Evolutionary conservation across 2,888 invertebrate species (phyloP).

Genomic region (Falcaria lacertinaria): DNA sequence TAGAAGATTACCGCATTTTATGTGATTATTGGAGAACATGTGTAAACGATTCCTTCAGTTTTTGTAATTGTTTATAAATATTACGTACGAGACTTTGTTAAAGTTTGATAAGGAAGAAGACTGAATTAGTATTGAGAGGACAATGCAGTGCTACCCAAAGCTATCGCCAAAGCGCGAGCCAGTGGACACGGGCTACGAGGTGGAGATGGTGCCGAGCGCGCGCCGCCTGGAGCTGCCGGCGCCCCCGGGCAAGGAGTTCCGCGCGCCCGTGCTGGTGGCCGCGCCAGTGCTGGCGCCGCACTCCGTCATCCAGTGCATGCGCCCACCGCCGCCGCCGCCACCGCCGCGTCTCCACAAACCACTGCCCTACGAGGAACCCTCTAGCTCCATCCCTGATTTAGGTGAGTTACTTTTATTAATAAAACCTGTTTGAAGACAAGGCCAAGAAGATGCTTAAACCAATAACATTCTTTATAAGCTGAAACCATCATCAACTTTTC

Average conservation of each 20-base stretch:
- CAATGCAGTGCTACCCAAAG: constrained; percentile 72
- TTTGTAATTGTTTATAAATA: constrained; percentile 18
- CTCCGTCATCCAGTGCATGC: constrained; percentile 76
- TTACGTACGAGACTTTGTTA: constrained; percentile 18
- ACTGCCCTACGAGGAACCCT: constrained; percentile 86
- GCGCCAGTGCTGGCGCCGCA: constrained; percentile 54
- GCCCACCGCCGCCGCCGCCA: constrained; percentile 75
- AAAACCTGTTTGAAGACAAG: constrained; percentile 5
- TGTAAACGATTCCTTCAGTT: constrained; percentile 33
- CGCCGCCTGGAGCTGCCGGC: constrained; percentile 68
- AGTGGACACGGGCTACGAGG: constrained; percentile 55
- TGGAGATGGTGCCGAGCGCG: constrained; percentile 54
- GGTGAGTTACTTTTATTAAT: constrained; percentile 79
- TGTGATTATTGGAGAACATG: constrained; percentile 32
- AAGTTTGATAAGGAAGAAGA: constrained; percentile 18
- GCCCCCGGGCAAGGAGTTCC: constrained; percentile 73
- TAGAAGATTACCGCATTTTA: constrained; percentile 43
- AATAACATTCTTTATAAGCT: too few relatives aligned
- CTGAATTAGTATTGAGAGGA: constrained; percentile 37
- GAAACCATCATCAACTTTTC: too few relatives aligned
- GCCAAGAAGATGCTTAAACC: not conserved
- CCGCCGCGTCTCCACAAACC: constrained; percentile 72
- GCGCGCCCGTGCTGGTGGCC: constrained; percentile 64
- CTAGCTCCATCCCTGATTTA: constrained; percentile 93
- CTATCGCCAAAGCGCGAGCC: constrained; percentile 68